Evolutionary conservation across 2,888 invertebrate genomes (phyloP), one percentile per base, ranked within the genome.

Genomic region (Rhimphoctona megacephalus): DNA sequence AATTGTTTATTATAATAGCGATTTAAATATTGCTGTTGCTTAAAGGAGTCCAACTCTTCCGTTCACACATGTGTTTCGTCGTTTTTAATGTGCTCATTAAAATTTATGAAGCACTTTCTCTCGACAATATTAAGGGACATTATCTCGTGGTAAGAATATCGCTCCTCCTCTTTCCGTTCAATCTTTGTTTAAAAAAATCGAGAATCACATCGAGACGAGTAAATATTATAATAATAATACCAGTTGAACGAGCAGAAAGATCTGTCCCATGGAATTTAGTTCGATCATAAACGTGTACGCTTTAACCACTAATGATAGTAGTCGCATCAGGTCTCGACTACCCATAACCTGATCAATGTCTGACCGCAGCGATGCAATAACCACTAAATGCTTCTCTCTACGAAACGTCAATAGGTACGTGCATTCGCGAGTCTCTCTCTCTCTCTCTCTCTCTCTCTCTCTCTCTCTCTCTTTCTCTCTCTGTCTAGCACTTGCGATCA

Each of bases 261-360:
- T 72, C 43, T 36, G 81, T 69, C 78, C 78, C 49, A 49, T 79
- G 66, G 66, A 85, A 82, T 85, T 87, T 70, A 80, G 79, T 84
- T 80, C 72, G 70, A 82, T 82, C 82, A 73, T 80, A 61, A 84
- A 80, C 79, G 81, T 66, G 67, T 76, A 49, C 36, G 70, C 70
- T 46, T 22, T 49, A 81, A 87, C 85, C 86, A 64, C 82, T 85
- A 87, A 85, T 82, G 86, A 84, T 76, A 82, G 82, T 72, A 78
- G 81, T 74, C 54, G 70, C 81, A 72, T 64, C 73, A 57, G 57
- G 49, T 61, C 79, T 79, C 84, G 30, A 79, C 74, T 80, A 30
- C 69, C 74, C 84, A 84, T 87, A 87, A 87, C 84, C 86, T 66
- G 86, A 87, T 85, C 86, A 76, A 77, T 82, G 86, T 85, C 86